These are phyloP conservation scores for Xestia xanthographa DNA, from an alignment of 2,888 invertebrate species.

Conservation along the genomic window DNA sequence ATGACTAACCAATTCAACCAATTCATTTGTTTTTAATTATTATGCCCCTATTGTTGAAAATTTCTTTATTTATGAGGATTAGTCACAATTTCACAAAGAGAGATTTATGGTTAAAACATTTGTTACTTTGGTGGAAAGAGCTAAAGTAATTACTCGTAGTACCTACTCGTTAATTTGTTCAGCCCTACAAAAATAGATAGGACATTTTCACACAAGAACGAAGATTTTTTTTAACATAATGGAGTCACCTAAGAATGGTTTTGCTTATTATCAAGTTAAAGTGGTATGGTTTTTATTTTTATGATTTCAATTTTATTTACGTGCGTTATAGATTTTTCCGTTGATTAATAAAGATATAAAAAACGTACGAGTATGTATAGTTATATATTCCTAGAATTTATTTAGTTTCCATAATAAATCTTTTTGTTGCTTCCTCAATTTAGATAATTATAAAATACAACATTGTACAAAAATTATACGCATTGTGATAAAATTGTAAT, in stretches of 20 bases:
- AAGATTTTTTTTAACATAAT: background rate
- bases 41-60: conserved; percentile 32
- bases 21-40: conserved; percentile 38
- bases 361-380: background rate
- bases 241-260: background rate
- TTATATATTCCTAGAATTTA: conserved; percentile 17
- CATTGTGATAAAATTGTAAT: conserved; percentile 30
- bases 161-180: background rate
- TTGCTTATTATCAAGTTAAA: background rate
- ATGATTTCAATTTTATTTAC: background rate
- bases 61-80: conserved; percentile 31
- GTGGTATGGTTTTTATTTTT: background rate
- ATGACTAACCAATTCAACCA: conserved; percentile 46
- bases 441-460: conserved; percentile 36
- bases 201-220: background rate
- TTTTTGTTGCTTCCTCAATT: conserved; percentile 29
- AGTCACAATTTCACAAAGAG: conserved; percentile 33
- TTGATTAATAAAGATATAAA: conserved; percentile 4
- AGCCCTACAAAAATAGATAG: background rate
- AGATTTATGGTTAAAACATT: background rate
- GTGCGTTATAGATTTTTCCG: conserved; percentile 1
- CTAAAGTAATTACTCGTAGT: no score
- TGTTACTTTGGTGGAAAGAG: background rate
- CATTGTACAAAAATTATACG: conserved; percentile 7
- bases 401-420: conserved; percentile 15